Percentiles rank a stretch among this genome's conserved stretches.
Evolutionary conservation across 2,113 vertebrate species (phyloP).

Genomic region (Abramis brama): DNA sequence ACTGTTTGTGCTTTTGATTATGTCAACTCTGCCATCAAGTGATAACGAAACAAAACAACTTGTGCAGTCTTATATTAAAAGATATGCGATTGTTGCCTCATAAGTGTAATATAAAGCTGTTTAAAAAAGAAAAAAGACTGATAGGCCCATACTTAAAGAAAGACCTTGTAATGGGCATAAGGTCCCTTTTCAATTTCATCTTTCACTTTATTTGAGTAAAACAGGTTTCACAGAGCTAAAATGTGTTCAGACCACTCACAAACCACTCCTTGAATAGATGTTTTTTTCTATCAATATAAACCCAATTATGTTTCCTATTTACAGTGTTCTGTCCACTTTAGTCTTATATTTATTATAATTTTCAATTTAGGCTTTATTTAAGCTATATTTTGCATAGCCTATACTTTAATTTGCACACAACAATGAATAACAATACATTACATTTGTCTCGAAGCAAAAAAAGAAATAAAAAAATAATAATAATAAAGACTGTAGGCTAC

Average conservation of each 20-base stretch:
- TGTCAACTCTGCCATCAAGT: conserved; percentile 32
- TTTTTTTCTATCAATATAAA: background rate
- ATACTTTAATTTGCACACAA: too few relatives aligned
- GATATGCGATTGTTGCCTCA: too few relatives aligned
- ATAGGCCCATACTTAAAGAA: too few relatives aligned
- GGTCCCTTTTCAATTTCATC: too few relatives aligned
- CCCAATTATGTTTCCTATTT: background rate
- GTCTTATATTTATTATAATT: background rate
- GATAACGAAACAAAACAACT: background rate
- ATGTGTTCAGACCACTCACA: background rate
- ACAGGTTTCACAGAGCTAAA: background rate
- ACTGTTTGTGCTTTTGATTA: background rate
- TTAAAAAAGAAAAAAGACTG: background rate
- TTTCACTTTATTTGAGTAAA: background rate
- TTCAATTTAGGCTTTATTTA: background rate
- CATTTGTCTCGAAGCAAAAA: too few relatives aligned
- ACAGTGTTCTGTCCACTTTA: background rate
- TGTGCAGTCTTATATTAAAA: too few relatives aligned
- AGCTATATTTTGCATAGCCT: background rate
- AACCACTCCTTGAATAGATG: too few relatives aligned
- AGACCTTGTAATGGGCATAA: too few relatives aligned
- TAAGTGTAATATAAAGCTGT: too few relatives aligned
- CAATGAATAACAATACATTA: too few relatives aligned
- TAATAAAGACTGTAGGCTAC: too few relatives aligned
- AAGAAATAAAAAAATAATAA: too few relatives aligned